Evolutionary conservation across 2,888 invertebrate species (phyloP).

Genomic region (Ectropis crepuscularia): DNA sequence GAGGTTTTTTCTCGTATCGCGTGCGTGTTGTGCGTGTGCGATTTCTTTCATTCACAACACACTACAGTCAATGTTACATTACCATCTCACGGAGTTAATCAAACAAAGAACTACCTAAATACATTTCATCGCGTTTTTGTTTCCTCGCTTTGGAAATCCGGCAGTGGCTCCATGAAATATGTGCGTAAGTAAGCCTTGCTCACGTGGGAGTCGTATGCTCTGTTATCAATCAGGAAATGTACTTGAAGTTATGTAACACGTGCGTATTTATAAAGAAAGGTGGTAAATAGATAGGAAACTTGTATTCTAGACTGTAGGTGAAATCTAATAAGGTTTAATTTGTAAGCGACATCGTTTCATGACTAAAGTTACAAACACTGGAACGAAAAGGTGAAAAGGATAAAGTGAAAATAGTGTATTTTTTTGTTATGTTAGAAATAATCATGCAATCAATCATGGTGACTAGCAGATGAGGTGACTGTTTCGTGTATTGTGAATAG

Average conservation of each 20-base stretch:
- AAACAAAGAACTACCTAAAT: neutral
- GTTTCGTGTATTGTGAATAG: no score
- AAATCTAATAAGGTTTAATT: no score
- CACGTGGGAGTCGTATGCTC: neutral
- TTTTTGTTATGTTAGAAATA: no score
- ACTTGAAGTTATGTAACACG: constrained; percentile 2
- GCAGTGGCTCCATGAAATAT: neutral
- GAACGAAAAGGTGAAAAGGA: no score
- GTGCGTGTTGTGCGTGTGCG: neutral
- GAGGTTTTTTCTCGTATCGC: constrained; percentile 5
- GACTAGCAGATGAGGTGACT: no score
- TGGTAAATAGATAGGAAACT: no score
- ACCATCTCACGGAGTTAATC: neutral
- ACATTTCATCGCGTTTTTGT: neutral
- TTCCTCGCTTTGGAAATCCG: neutral
- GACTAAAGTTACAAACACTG: no score
- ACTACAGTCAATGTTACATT: neutral
- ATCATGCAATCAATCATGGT: no score
- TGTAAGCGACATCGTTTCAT: no score
- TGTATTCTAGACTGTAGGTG: no score
- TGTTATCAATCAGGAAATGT: constrained; percentile 13
- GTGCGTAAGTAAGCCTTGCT: neutral
- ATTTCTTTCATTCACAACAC: constrained; percentile 4
- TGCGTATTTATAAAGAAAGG: neutral
- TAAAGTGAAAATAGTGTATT: no score